Evolutionary conservation across 2,113 vertebrate genomes (phyloP), one percentile per base, ranked within the genome.

Genomic region (Sialia sialis): DNA sequence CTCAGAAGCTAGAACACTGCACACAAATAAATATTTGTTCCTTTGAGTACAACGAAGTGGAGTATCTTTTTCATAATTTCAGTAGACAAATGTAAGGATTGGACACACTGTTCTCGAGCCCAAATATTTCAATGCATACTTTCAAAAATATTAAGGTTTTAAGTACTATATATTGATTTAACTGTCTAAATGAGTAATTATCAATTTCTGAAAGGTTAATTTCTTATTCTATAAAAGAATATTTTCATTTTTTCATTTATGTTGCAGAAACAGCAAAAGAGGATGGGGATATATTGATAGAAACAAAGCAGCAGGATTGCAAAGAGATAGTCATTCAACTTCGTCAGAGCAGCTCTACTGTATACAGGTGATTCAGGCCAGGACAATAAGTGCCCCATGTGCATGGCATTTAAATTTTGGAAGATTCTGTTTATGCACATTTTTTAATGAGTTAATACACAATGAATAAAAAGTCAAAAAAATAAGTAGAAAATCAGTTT

Each of bases 271-370:
- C 3, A 41, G 32, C 17, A 38, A 36, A 56, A 64, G 29, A 38
- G 13, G 10, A 21, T 19, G 17, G 26, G 38, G 20, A 55, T 30
- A 20, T 9, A n/a, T 15, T 46, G 23, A 5, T 1, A 72, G 52
- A 22, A 84, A 44, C 4, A 56, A 64, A 82, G 58, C 36, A 60
- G 67, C 6, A 58, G 46, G 21, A 7, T 27, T 49, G 32, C 49
- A 79, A 64, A 43, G 25, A n/a, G 30, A n/a, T 2, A 7, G 1
- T 14, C 1, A 0, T 26, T 21, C 25, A 20, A 3, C 9, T 29
- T 48, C 23, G 32, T 9, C 17, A 58, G 30, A 56, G 18, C 19
- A 73, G 30, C 32, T 68, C 58, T 93, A 1, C 34, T 34, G 38
- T 6, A 34, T 67, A 80, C 34, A 43, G 34, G 34, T 11, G 32